A percentile compares a stretch with the other conserved stretches of the same genome.
phyloP scores from a whole-genome alignment of 2,797 vertebrate species.

The Sternarchorhynchus goeldii region DNA sequence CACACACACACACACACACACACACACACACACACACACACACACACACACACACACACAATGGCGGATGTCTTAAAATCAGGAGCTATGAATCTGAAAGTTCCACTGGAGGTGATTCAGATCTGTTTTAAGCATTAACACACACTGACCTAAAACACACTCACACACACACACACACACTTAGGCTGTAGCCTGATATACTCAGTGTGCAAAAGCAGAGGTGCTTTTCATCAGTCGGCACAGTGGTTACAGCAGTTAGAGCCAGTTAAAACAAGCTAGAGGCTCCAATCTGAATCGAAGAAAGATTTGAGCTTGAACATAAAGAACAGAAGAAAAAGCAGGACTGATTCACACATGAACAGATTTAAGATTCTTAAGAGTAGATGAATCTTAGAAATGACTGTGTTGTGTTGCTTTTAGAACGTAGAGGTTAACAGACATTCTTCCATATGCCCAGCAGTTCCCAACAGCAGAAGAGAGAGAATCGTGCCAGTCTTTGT shows the following conservation, averaged over 20 bases:
- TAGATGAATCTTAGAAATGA: no score
- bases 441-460: neutral
- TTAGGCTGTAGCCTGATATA: neutral
- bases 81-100: conserved; percentile 20
- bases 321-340: neutral
- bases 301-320: neutral
- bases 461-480: neutral
- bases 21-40: conserved; percentile 5
- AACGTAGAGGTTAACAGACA: no score
- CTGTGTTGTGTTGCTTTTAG: no score
- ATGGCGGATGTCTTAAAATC: conserved; percentile 13
- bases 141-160: neutral
- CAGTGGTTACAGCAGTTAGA: neutral
- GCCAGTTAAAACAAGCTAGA: neutral
- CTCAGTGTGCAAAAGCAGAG: conserved; percentile 1
- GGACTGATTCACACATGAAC: neutral
- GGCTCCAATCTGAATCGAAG: neutral
- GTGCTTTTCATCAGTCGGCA: neutral
- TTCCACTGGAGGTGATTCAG: conserved; percentile 15
- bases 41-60: conserved; percentile 14
- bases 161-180: neutral
- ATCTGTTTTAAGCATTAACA: conserved; percentile 45
- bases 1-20: neutral
- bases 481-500: neutral
- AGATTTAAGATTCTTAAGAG: neutral